phyloP scores from a whole-genome alignment of 2,113 vertebrate genomes.

The Mastomys natalensis region DNA sequence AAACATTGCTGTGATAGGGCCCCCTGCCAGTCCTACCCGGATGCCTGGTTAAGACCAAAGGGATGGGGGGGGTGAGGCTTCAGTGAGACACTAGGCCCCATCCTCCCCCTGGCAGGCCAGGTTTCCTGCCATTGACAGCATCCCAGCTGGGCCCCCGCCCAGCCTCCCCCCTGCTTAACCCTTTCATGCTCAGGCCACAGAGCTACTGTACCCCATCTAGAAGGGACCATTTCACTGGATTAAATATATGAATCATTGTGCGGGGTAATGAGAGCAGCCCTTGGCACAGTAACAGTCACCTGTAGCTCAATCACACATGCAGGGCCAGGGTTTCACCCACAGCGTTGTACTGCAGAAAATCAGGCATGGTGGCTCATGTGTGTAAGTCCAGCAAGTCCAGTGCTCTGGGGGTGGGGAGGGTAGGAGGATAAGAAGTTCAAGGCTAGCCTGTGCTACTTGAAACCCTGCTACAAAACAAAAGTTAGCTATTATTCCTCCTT shows the following conservation, averaged over 20 bases:
- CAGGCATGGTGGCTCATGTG: neutral
- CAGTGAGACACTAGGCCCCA: constrained; percentile 71
- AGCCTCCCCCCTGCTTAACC: constrained; percentile 65
- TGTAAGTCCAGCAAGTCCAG: neutral
- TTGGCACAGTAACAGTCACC: neutral
- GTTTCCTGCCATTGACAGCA: constrained; percentile 83
- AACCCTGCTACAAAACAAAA: neutral
- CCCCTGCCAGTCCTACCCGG: neutral
- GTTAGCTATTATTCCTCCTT: neutral
- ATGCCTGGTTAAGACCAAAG: constrained; percentile 74
- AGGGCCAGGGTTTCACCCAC: neutral
- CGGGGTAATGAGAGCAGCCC: neutral
- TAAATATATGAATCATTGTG: neutral
- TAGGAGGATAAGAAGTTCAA: neutral
- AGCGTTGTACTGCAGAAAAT: neutral
- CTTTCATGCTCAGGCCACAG: constrained; percentile 44
- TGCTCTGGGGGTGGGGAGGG: no score
- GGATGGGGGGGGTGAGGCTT: constrained; percentile 55
- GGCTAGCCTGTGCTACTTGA: neutral
- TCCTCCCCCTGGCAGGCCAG: constrained; percentile 73
- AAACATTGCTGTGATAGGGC: neutral
- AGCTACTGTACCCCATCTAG: neutral
- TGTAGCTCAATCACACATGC: neutral
- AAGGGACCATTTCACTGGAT: neutral
- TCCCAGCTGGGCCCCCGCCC: constrained; percentile 72